Conservation (phyloP, 2,888 invertebrate species). For the Callyntrura sp. region DNA sequence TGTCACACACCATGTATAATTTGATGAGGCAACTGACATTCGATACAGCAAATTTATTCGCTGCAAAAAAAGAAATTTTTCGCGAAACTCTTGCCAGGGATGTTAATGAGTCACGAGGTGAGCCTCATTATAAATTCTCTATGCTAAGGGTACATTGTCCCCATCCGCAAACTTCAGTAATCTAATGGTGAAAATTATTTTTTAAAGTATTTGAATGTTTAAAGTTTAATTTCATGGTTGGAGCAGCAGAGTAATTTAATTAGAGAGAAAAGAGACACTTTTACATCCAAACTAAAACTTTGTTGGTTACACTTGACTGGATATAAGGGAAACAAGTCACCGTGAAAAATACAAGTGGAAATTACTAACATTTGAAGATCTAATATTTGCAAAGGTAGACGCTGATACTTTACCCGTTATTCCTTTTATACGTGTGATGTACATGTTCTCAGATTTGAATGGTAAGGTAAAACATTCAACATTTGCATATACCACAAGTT, state of each 20-base stretch:
- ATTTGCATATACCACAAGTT: too few species aligned
- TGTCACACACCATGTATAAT: too few species aligned
- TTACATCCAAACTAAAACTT: neutral
- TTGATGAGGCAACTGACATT: too few species aligned
- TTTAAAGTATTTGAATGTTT: neutral
- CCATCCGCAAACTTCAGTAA: neutral
- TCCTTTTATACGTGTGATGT: too few species aligned
- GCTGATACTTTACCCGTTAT: too few species aligned
- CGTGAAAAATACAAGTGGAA: conserved; percentile 15
- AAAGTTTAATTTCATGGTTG: conserved; percentile 59
- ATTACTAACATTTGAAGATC: neutral
- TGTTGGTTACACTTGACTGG: neutral
- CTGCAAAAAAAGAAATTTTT: neutral
- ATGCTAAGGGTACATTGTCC: neutral
- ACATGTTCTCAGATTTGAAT: too few species aligned
- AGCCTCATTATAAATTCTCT: neutral
- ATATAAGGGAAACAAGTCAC: neutral
- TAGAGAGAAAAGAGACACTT: conserved; percentile 47
- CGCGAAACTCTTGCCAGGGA: too few species aligned
- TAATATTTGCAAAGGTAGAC: too few species aligned
- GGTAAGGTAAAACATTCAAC: too few species aligned
- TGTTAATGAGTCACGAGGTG: too few species aligned
- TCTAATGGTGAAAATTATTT: neutral
- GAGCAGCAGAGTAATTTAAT: conserved; percentile 53
- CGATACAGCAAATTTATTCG: too few species aligned